A percentile compares a stretch with the other conserved stretches of the same genome.
These are phyloP conservation scores for Aspidapion aeneum DNA, from an alignment of 2,888 invertebrate species.

Conservation along the genomic window DNA sequence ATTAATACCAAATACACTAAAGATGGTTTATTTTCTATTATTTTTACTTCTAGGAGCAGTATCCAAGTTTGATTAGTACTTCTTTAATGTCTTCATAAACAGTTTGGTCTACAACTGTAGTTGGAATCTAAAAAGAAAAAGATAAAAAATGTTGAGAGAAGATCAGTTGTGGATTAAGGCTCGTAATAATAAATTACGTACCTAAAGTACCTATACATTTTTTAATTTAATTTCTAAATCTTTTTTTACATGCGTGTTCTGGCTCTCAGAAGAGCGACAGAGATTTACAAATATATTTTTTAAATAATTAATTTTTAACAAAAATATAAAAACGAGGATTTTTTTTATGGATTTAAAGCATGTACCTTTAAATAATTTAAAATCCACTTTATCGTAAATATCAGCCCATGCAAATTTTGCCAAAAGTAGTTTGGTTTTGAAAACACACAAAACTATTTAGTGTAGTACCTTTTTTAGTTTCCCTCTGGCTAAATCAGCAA, in stretches of 20 bases:
- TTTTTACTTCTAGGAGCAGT: conserved; percentile 38
- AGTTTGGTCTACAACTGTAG: conserved; percentile 82
- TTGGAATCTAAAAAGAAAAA: conserved; percentile 58
- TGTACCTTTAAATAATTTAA: no score
- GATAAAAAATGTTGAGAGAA: neutral
- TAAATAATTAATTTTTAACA: no score
- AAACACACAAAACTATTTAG: neutral
- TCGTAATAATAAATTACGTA: neutral
- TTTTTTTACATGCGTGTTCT: no score
- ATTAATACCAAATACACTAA: no score
- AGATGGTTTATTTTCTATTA: no score
- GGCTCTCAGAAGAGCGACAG: no score
- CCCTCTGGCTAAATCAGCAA: conserved; percentile 80
- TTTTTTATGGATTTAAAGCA: neutral
- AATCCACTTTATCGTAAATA: neutral
- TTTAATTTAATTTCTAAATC: no score
- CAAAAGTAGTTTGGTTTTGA: neutral
- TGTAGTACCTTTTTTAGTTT: conserved; percentile 65
- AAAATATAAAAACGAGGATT: neutral
- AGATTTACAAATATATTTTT: no score
- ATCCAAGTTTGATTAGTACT: conserved; percentile 71
- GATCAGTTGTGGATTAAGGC: neutral
- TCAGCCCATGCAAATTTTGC: neutral
- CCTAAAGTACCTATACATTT: no score
- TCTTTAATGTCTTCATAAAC: conserved; percentile 76